Conservation (phyloP, 1,140 invertebrate species). For the Philopotamus ludificatus region DNA sequence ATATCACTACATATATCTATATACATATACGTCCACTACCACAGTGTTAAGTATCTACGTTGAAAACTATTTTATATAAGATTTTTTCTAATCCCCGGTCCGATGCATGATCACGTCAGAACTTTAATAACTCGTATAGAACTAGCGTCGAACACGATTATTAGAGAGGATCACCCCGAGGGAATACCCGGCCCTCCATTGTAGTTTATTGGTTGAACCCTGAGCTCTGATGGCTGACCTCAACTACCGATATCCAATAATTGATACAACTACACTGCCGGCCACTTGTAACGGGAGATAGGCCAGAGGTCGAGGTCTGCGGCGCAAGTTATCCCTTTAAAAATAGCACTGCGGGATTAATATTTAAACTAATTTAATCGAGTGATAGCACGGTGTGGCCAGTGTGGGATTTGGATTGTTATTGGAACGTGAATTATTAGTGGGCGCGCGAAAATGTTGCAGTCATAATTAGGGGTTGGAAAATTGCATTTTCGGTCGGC, state of each 20-base stretch:
- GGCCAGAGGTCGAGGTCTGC: neutral
- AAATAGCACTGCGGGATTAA: too few species aligned
- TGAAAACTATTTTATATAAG: too few species aligned
- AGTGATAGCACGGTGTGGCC: too few species aligned
- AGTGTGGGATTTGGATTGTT: too few species aligned
- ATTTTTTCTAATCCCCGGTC: too few species aligned
- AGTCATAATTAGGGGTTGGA: neutral
- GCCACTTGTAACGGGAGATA: neutral
- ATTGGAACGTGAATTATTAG: neutral
- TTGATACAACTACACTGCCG: neutral
- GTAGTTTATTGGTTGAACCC: neutral
- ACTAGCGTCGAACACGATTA: neutral
- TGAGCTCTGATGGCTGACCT: neutral
- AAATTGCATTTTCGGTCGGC: neutral
- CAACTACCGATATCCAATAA: constrained; percentile 1
- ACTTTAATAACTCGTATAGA: neutral
- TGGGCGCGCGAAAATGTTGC: neutral
- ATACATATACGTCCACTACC: too few species aligned
- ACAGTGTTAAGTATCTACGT: too few species aligned
- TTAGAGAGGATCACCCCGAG: neutral
- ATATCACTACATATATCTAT: too few species aligned
- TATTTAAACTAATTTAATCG: too few species aligned
- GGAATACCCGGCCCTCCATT: neutral
- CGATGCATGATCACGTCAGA: neutral
- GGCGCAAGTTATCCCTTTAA: too few species aligned